A percentile compares a stretch with the other conserved stretches of the same genome.
Evolutionary conservation across 2,113 vertebrate genomes (phyloP).

Genomic region (Hoplias malabaricus): DNA sequence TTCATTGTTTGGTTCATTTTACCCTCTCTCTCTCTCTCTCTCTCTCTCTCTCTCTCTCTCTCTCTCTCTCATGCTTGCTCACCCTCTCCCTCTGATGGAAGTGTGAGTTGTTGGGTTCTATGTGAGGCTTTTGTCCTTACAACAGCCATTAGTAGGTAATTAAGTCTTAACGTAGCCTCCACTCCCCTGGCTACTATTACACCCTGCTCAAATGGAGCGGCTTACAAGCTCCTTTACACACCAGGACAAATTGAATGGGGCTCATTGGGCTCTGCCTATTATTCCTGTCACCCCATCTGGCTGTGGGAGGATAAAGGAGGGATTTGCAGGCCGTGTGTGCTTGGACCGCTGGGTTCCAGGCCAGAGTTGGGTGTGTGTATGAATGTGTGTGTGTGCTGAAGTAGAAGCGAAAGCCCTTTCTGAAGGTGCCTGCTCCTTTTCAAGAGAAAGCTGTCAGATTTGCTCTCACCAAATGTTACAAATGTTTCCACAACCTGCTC

Average conservation of each 20-base stretch:
- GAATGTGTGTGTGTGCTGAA: constrained; percentile 61
- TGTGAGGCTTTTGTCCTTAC: constrained; percentile 77
- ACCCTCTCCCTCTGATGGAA: constrained; percentile 17
- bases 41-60: constrained; percentile 9
- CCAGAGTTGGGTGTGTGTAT: constrained; percentile 53
- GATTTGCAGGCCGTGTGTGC: constrained; percentile 78
- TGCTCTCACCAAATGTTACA: constrained; percentile 83
- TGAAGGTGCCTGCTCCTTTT: constrained; percentile 66
- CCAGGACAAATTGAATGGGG: constrained; percentile 87
- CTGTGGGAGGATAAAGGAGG: constrained; percentile 78
- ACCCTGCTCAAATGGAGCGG: constrained; percentile 78
- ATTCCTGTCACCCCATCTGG: constrained; percentile 81
- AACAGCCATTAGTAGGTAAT: constrained; percentile 89
- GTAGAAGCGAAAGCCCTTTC: constrained; percentile 57
- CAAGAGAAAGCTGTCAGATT: constrained; percentile 69
- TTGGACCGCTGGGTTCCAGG: constrained; percentile 53
- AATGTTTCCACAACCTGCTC: constrained; percentile 83
- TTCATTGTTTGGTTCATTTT: constrained; percentile 59
- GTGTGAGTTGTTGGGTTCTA: constrained; percentile 57
- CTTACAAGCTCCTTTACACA: constrained; percentile 85
- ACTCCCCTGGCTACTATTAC: constrained; percentile 79
- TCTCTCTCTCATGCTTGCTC: not conserved
- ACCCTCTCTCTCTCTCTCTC: constrained; percentile 1
- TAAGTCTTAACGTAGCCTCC: constrained; percentile 90
- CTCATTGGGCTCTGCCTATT: constrained; percentile 74